phyloP scores from a whole-genome alignment of 1,140 invertebrate species.

The Oedothorax gibbosus region DNA sequence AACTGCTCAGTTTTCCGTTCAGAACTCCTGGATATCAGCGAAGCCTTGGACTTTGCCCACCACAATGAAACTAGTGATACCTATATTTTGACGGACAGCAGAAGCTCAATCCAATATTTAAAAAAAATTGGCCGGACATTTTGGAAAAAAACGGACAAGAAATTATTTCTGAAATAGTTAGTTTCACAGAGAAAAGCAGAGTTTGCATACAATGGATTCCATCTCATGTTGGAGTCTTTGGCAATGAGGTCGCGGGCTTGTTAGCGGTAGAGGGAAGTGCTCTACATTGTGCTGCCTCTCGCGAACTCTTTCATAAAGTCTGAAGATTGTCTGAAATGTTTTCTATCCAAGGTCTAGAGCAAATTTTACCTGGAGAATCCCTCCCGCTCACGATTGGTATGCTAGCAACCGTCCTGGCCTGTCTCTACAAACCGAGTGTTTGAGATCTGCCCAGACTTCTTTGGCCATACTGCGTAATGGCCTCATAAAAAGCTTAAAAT shows the following conservation, averaged over 20 bases:
- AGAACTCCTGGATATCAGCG: not conserved
- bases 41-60: not conserved
- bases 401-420: not conserved
- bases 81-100: not conserved
- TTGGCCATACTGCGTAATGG: too few relatives aligned
- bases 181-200: not conserved
- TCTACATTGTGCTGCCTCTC: not conserved
- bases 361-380: slow-evolving; percentile 1
- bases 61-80: not conserved
- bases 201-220: not conserved
- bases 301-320: not conserved
- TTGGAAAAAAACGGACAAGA: not conserved
- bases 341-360: not conserved
- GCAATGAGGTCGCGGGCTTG: not conserved
- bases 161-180: not conserved
- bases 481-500: too few relatives aligned
- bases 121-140: not conserved
- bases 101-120: not conserved
- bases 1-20: not conserved
- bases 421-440: not conserved
- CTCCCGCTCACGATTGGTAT: not conserved
- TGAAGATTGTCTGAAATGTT: not conserved
- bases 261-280: not conserved
- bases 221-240: not conserved
- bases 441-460: not conserved